These are phyloP conservation scores for Tetramorium simillimum DNA, from an alignment of 1,140 invertebrate species.

Conservation along the genomic window DNA sequence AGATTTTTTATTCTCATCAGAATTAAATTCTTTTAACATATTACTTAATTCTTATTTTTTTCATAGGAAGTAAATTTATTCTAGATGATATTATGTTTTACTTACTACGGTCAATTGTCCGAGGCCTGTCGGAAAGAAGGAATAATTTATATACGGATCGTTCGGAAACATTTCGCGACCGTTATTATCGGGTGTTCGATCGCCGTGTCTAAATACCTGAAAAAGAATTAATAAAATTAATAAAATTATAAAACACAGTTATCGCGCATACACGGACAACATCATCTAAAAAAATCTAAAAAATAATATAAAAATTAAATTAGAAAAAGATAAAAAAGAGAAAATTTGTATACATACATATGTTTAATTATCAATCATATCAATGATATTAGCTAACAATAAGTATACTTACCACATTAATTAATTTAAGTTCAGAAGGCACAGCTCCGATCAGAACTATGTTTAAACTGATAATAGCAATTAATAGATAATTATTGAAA, in stretches of 20 bases:
- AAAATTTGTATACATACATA: neutral
- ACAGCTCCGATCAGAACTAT: neutral
- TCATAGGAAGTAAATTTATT: neutral
- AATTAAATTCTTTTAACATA: neutral
- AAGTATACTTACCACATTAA: constrained; percentile 70
- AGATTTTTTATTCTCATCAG: neutral
- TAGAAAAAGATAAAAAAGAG: neutral
- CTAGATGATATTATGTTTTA: constrained; percentile 37
- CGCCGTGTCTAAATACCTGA: constrained; percentile 91
- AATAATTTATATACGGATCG: constrained; percentile 87
- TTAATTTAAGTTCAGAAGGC: constrained; percentile 52
- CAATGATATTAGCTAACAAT: neutral
- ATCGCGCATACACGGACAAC: neutral
- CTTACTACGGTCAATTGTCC: constrained; percentile 92
- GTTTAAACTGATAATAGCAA: constrained; percentile 36
- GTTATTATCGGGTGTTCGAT: constrained; percentile 89
- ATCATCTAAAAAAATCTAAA: neutral
- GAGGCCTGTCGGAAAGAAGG: constrained; percentile 89
- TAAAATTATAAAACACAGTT: neutral
- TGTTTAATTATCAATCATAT: neutral
- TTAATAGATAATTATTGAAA: neutral
- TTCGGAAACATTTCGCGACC: constrained; percentile 87
- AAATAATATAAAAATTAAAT: neutral
- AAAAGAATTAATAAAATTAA: constrained; percentile 25
- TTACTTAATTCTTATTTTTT: neutral